Percentiles rank a stretch among this genome's conserved stretches.
phyloP scores from a whole-genome alignment of 1,140 invertebrate genomes.

The Drosophila kikkawai region DNA sequence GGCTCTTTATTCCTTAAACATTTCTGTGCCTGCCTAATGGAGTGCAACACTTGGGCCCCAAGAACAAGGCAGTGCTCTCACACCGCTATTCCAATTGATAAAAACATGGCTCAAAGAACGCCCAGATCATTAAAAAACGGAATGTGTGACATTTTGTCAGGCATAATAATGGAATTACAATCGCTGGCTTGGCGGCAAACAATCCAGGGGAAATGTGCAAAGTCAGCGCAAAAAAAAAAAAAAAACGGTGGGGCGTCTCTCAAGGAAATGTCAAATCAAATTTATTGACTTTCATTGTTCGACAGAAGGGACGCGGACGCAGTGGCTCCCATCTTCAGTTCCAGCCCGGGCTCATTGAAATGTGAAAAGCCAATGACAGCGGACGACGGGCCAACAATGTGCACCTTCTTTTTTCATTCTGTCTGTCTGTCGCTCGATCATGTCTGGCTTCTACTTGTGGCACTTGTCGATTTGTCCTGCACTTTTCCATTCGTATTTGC shows the following conservation, averaged over 20 bases:
- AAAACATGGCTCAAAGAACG: slow-evolving; percentile 47
- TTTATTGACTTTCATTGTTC: slow-evolving; percentile 82
- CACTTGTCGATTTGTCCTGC: slow-evolving; percentile 54
- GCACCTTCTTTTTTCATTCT: slow-evolving; percentile 55
- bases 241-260: slow-evolving; percentile 26
- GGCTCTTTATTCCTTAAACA: not conserved
- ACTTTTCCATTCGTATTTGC: slow-evolving; percentile 58
- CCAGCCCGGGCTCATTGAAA: slow-evolving; percentile 66
- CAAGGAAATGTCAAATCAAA: slow-evolving; percentile 80
- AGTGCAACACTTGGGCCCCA: not conserved
- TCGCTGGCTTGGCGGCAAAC: slow-evolving; percentile 54
- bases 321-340: slow-evolving; percentile 48
- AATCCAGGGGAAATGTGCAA: slow-evolving; percentile 61
- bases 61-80: slow-evolving; percentile 1
- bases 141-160: slow-evolving; percentile 73
- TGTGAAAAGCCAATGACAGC: slow-evolving; percentile 79
- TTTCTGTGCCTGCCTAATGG: not conserved
- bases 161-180: slow-evolving; percentile 78
- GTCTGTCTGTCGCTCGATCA: slow-evolving; percentile 19
- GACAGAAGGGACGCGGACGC: slow-evolving; percentile 29
- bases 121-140: slow-evolving; percentile 72
- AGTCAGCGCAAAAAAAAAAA: slow-evolving; percentile 58
- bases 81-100: slow-evolving; percentile 34
- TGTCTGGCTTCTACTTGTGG: slow-evolving; percentile 37
- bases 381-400: slow-evolving; percentile 48